Conservation (phyloP, 1,140 invertebrate genomes). For the Drosophila pruinosa region DNA sequence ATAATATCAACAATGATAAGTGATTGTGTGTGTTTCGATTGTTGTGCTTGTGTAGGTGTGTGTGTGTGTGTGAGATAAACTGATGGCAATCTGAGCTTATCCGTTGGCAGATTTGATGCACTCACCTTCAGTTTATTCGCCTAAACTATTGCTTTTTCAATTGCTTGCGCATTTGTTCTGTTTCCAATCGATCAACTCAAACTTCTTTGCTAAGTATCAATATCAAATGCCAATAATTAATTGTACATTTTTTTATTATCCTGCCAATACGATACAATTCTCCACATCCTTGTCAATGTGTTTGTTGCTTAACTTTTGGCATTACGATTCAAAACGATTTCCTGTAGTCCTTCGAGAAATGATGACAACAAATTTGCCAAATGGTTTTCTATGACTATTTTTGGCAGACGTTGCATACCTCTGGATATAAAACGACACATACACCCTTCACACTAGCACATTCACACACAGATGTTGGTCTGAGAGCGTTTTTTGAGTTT, state of each 20-base stretch:
- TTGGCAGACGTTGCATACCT: slow-evolving; percentile 55
- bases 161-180: not conserved
- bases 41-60: not conserved
- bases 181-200: slow-evolving; percentile 10
- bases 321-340: not conserved
- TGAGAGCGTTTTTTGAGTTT: slow-evolving; percentile 49
- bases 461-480: not conserved
- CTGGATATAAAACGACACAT: slow-evolving; percentile 3
- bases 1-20: slow-evolving; percentile 14
- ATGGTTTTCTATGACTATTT: slow-evolving; percentile 63
- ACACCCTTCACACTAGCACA: not conserved
- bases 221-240: slow-evolving; percentile 10
- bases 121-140: not conserved
- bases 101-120: not conserved
- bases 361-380: slow-evolving; percentile 65
- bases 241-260: not conserved
- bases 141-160: slow-evolving; percentile 5
- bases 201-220: not conserved
- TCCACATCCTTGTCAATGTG: not conserved
- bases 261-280: not conserved
- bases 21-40: not conserved
- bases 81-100: slow-evolving; percentile 10
- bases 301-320: slow-evolving; percentile 9
- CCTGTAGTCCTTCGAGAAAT: slow-evolving; percentile 20
- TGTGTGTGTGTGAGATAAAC: not conserved